Evolutionary conservation across 2,888 invertebrate genomes (phyloP).

Genomic region (Protophormia terraenovae): DNA sequence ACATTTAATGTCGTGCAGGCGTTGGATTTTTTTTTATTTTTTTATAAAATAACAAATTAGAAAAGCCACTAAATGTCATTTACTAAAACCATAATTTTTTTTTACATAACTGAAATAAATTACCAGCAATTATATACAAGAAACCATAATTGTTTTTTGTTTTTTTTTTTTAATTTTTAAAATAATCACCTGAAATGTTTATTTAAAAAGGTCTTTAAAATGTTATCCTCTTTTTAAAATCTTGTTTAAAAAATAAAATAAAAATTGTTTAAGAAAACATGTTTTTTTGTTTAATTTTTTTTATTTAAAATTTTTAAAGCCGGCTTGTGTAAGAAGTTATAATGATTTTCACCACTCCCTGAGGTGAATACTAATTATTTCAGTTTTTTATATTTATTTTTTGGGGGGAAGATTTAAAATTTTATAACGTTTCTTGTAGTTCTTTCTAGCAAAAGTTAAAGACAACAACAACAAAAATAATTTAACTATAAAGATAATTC

Average conservation of each 20-base stretch:
- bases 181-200: not conserved
- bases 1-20: conserved; percentile 66
- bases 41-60: conserved; percentile 52
- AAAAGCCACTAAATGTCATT: conserved; percentile 58
- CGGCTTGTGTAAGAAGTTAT: conserved; percentile 34
- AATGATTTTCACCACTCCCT: conserved; percentile 56
- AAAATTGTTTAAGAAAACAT: no score
- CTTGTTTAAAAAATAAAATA: no score
- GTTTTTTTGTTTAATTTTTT: not conserved
- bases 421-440: not conserved
- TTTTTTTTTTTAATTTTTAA: no score
- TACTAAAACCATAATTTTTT: not conserved
- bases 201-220: not conserved
- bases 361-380: conserved; percentile 61
- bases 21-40: not conserved
- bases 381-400: conserved; percentile 1
- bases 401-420: not conserved
- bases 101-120: not conserved
- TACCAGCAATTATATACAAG: not conserved
- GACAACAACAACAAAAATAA: not conserved
- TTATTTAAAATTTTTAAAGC: not conserved
- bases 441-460: conserved; percentile 38
- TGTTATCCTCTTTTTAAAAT: conserved; percentile 7
- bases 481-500: not conserved
- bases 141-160: not conserved